These are phyloP conservation scores for Bombus haemorrhoidalis DNA, from an alignment of 1,140 invertebrate species.

Conservation along the genomic window DNA sequence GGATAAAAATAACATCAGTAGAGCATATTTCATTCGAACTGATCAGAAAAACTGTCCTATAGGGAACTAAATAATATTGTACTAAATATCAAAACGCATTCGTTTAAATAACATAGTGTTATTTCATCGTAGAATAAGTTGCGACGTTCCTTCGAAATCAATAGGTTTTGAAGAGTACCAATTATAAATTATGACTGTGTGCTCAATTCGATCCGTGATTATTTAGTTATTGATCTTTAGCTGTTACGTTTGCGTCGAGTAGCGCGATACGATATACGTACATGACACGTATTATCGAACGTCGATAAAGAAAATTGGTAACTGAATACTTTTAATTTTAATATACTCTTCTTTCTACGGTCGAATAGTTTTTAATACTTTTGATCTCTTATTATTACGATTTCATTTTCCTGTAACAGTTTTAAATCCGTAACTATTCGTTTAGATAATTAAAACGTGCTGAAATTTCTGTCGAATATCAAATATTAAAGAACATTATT, in stretches of 20 bases:
- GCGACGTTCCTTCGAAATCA: neutral
- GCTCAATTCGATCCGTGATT: neutral
- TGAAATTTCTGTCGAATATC: neutral
- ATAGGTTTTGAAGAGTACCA: neutral
- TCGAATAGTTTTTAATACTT: neutral
- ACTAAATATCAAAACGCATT: neutral
- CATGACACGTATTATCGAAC: neutral
- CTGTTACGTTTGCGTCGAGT: neutral
- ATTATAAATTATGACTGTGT: neutral
- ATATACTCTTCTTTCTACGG: neutral
- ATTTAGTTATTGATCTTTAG: neutral
- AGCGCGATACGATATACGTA: neutral
- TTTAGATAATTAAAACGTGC: too few relatives aligned
- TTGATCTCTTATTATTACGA: neutral
- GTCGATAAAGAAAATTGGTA: neutral
- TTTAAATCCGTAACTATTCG: neutral
- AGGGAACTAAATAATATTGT: slow-evolving; percentile 45
- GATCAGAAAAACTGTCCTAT: slow-evolving; percentile 86
- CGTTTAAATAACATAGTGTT: neutral
- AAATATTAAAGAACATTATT: neutral
- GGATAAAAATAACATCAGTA: slow-evolving; percentile 84
- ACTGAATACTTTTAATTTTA: neutral
- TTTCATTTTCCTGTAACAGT: neutral
- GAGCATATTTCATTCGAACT: slow-evolving; percentile 85
- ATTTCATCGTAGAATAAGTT: neutral